Base-by-base conservation (phyloP, 2,888 invertebrate species). In the Volucella zonaria region DNA sequence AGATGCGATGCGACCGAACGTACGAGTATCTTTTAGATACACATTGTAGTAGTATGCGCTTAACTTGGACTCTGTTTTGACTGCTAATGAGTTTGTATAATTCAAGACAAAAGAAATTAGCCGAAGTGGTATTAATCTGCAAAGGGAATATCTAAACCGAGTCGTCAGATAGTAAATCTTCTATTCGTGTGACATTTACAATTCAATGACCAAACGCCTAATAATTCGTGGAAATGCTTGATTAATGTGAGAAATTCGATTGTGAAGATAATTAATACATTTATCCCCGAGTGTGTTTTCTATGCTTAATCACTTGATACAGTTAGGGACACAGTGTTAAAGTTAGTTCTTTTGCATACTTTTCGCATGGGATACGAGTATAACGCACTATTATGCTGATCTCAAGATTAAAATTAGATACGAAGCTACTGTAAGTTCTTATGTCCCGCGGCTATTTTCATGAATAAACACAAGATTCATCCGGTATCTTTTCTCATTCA, bases 1-100 rank as follows among this genome's bases (percentile, higher is more conserved):
- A 18, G 43, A 38, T 31, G 38, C 49, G 14, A 9, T 10, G 9
- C n/a, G 31, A 31, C 31, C 31, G 31, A 31, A 31, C 45, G 14
- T 12, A 12, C n/a, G 2, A 23, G 10, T 9, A 23, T 23, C 8
- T 38, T 43, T 31, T 31, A 31, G 31, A 31, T 49, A 31, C 49
- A 51, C 42, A 14, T n/a, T 38, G 59, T 76, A 31, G 67, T 76
- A 31, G 0, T 74, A 45, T 68, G 67, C 43, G 62, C 62, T 71
- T 56, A 78, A 70, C 15, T 64, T 78, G 56, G 70, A 40, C 73
- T 67, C 18, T 31, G 15, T 14, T 54, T 61, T 67, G 59, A 76
- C 76, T 66, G 70, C 47, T 15, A 78, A 52, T 78, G 78, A 78
- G 78, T 82, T 54, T 45, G 40, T 68, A 68, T 31, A 74, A 62